Base-by-base conservation (phyloP, 2,888 invertebrate genomes). In the Melitaea athalia region DNA sequence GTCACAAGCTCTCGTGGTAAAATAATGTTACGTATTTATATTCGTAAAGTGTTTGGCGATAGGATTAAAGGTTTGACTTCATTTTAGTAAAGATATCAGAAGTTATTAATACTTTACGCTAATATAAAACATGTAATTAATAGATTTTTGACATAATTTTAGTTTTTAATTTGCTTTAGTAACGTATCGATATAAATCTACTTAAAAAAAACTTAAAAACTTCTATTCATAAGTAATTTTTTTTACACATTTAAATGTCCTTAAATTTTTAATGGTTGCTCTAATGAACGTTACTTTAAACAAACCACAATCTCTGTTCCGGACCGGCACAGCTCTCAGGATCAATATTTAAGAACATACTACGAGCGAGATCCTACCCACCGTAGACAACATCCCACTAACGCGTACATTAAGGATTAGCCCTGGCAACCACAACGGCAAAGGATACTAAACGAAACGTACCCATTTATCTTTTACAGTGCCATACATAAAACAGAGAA, bases 401-500 rank as follows among this genome's bases (percentile, higher is more conserved):
- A 76, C 72, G 75, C 73, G 72, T 69, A 73, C 75, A 77, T 77
- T 78, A 79, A 78, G 77, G 79, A 81, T 80, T 79, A 80, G 68
- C 75, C 72, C 75, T 72, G 72, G 76, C 74, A 78, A 79, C 78
- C 75, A 72, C 76, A 77, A 72, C 75, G 72, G 66, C 73, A 72
- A 74, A 74, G 77, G 77, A 76, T 77, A 81, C 79, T 78, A 83
- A 83, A 80, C 80, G 82, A 84, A 86, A 85, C 77, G 79, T 78
- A 75, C 72, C 77, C 80, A 89, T 90, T 86, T 88, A 88, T 88
- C 85, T 86, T 87, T 84, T 77, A 87, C 83, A 85, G 79, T 81
- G 81, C 79, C 84, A 86, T 89, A 84, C 84, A 88, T 90, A 87
- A 88, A 89, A 88, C 83, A 87, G 82, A 82, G 83, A 81, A 63